These are phyloP conservation scores for Acanthurus tractus DNA, from an alignment of 2,797 vertebrate species.

Conservation along the genomic window DNA sequence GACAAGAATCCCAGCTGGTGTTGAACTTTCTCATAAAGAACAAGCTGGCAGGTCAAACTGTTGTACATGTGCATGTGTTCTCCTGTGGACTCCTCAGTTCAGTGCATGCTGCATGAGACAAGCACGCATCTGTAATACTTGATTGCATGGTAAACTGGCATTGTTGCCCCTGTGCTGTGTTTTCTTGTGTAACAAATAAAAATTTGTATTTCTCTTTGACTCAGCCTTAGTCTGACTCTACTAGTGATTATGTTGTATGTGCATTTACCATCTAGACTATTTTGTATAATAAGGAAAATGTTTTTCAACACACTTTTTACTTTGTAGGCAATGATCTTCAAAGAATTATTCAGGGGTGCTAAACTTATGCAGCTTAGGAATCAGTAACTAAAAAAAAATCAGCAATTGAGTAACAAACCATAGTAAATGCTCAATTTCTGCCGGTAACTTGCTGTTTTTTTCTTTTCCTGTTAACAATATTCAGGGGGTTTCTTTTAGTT, in stretches of 20 bases:
- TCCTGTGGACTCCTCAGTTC: conserved; percentile 75
- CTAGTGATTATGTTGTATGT: not conserved
- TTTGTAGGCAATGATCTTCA: too few species aligned
- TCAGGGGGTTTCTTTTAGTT: too few species aligned
- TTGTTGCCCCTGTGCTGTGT: conserved; percentile 77
- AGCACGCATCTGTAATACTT: conserved; percentile 81
- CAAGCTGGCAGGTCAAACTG: conserved; percentile 51
- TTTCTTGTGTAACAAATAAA: conserved; percentile 80
- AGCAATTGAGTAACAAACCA: not conserved
- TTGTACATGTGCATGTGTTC: conserved; percentile 74
- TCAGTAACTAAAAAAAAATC: not conserved
- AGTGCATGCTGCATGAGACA: conserved; percentile 86
- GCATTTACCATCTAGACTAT: not conserved
- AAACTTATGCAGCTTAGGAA: not conserved
- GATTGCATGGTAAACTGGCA: conserved; percentile 81
- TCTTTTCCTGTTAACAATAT: too few species aligned
- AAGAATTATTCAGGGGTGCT: too few species aligned
- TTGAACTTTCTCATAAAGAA: conserved; percentile 42
- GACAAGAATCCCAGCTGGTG: conserved; percentile 40
- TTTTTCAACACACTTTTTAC: too few species aligned
- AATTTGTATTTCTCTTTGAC: conserved; percentile 79
- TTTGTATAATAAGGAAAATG: too few species aligned
- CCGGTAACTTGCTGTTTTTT: too few species aligned
- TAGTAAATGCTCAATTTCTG: not conserved
- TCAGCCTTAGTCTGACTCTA: conserved; percentile 17